Base-by-base conservation (phyloP, 2,797 vertebrate genomes). In the Epinephelus awoara region DNA sequence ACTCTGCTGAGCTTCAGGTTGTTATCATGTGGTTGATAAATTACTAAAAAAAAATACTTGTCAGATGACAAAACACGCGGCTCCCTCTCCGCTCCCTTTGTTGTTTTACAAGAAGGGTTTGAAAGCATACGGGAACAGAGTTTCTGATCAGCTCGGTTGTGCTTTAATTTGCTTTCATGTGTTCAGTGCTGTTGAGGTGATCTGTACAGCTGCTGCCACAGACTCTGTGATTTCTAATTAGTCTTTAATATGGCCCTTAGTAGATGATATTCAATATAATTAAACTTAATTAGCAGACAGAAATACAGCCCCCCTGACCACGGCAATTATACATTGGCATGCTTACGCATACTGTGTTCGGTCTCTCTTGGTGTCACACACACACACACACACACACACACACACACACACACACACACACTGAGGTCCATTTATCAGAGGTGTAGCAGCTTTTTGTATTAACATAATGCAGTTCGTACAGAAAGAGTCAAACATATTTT, bases 221-320 rank as follows among this genome's bases (percentile, higher is more conserved):
- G 90, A 93, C 91, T 91, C 75, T 66, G 67, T 90, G 81, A 93
- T 95, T 90, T 88, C 58, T 85, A 89, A 93, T 94, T 92, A 91
- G 85, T 79, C 72, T 90, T 88, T 89, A 80, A 92, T 91, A 79
- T 55, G 75, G 75, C 90, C 88, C 67, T 83, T 87, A 87, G 88
- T 85, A 80, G 85, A 83, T 62, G 51, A 89, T 88, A 88, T 93
- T 85, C 88, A 88, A 91, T 87, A 87, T 88, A 83, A 92, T 91
- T 90, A 84, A 88, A 88, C 83, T 88, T 91, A 93, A 94, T 94
- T 90, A 91, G 74, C 67, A 86, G 83, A 90, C 80, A 86, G 75
- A 89, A 88, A 90, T 83, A 90, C 71, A 79, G 79, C 77, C 67
- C 81, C 80, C 71, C 85, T 80, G 89, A 89, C 90, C 89, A 75